Conservation (phyloP, 2,888 invertebrate species). For the Coremacera marginata region DNA sequence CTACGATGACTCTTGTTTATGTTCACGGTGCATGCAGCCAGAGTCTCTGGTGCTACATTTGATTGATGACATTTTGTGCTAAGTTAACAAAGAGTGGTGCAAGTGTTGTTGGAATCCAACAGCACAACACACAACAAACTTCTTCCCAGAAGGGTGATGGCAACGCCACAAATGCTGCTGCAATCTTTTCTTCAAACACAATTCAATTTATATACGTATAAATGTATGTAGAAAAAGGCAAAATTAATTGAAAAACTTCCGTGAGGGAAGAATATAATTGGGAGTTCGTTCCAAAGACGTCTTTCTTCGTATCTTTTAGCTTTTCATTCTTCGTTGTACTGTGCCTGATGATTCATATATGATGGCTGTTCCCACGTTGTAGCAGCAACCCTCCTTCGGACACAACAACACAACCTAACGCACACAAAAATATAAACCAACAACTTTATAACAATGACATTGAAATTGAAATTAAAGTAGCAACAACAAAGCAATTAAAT, state of each 20-base stretch:
- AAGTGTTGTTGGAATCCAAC: background rate
- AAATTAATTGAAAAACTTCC: slow-evolving; percentile 4
- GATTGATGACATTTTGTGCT: slow-evolving; percentile 31
- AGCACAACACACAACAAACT: background rate
- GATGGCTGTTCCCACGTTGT: background rate
- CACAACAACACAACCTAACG: background rate
- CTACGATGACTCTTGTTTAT: background rate
- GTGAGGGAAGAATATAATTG: background rate
- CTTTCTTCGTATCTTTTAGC: slow-evolving; percentile 2
- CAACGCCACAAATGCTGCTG: background rate
- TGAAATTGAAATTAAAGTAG: slow-evolving; percentile 20
- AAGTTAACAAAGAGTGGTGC: background rate
- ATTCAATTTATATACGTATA: background rate
- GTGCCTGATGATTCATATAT: slow-evolving; percentile 24
- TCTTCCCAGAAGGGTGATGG: background rate
- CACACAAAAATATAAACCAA: background rate
- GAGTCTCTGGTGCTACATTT: slow-evolving; percentile 18
- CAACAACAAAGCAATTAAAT: background rate
- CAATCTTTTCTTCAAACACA: background rate
- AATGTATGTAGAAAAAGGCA: background rate
- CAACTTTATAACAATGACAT: slow-evolving; percentile 24
- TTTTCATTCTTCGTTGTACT: background rate
- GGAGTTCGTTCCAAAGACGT: background rate
- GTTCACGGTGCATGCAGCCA: slow-evolving; percentile 15
- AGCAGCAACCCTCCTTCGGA: too few species aligned